Evolutionary conservation across 2,888 invertebrate genomes (phyloP).

Genomic region (Odiellus spinosus): DNA sequence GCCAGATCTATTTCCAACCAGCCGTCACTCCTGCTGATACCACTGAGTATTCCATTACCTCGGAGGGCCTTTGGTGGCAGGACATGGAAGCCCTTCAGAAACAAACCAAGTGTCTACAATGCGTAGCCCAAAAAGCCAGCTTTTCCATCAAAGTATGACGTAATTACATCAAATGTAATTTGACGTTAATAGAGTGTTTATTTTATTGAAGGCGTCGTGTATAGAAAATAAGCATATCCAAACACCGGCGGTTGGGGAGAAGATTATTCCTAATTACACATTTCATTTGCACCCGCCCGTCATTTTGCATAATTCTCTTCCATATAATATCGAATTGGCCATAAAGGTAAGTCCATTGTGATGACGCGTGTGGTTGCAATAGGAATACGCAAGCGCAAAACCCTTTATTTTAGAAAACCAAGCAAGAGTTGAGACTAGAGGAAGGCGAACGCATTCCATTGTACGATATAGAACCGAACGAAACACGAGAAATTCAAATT

Average conservation of each 20-base stretch:
- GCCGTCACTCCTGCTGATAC: constrained; percentile 30
- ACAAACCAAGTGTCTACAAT: constrained; percentile 47
- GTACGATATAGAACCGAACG: constrained; percentile 46
- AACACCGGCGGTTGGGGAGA: constrained; percentile 20
- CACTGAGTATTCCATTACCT: constrained; percentile 21
- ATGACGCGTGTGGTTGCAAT: too few species aligned
- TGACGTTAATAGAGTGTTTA: too few species aligned
- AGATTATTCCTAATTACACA: constrained; percentile 51
- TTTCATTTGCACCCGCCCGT: constrained; percentile 56
- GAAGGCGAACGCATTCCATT: constrained; percentile 47
- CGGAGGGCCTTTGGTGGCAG: constrained; percentile 62
- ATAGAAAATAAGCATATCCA: constrained; percentile 35
- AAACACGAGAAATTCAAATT: constrained; percentile 31
- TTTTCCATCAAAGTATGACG: too few species aligned
- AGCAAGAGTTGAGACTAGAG: constrained; percentile 10
- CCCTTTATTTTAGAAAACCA: constrained; percentile 22
- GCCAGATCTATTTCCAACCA: constrained; percentile 55
- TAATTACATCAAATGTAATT: too few species aligned
- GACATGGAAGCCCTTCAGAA: constrained; percentile 49
- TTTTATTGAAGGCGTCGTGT: constrained; percentile 29
- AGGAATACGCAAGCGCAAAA: too few species aligned
- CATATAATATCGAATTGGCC: constrained; percentile 47
- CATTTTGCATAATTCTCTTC: constrained; percentile 56
- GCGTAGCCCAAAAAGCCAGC: constrained; percentile 25
- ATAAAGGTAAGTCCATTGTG: constrained; percentile 25